These are phyloP conservation scores for Archilochus colubris DNA, from an alignment of 2,113 vertebrate genomes.

Conservation along the genomic window DNA sequence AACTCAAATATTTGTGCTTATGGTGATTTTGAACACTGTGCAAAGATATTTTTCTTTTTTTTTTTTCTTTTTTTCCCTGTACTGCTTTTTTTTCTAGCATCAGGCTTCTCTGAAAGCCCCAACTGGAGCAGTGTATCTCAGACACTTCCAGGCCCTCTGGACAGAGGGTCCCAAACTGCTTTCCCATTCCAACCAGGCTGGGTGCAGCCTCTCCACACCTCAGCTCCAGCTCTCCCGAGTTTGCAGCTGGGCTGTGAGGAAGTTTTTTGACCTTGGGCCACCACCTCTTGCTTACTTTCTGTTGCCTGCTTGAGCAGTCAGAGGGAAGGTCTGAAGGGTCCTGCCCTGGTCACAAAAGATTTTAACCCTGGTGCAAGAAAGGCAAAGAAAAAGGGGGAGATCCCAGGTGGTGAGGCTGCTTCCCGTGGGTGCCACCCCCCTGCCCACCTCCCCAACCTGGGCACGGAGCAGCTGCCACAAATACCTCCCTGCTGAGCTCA, in stretches of 20 bases:
- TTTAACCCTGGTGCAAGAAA: background rate
- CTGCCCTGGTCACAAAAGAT: fast-evolving
- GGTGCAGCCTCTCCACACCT: background rate
- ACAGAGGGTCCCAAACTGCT: background rate
- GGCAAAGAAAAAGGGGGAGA: background rate
- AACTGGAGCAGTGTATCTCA: fast-evolving
- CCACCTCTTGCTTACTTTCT: background rate
- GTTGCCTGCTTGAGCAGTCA: background rate
- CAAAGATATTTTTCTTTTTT: background rate
- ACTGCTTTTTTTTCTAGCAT: background rate
- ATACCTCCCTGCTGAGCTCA: constrained; percentile 27
- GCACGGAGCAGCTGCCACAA: background rate
- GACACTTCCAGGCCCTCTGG: background rate
- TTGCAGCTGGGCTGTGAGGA: background rate
- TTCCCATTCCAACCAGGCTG: background rate
- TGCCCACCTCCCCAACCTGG: background rate
- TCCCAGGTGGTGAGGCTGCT: fast-evolving
- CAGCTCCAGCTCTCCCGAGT: background rate
- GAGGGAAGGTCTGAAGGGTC: background rate
- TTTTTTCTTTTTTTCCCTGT: background rate
- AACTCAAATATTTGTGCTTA: background rate
- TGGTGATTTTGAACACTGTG: fast-evolving
- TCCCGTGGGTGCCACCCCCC: background rate
- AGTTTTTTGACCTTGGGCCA: background rate
- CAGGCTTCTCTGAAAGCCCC: background rate